Evolutionary conservation across 2,888 invertebrate genomes (phyloP), one percentile per base, ranked within the genome.

Genomic region (Anarsia innoxiella): DNA sequence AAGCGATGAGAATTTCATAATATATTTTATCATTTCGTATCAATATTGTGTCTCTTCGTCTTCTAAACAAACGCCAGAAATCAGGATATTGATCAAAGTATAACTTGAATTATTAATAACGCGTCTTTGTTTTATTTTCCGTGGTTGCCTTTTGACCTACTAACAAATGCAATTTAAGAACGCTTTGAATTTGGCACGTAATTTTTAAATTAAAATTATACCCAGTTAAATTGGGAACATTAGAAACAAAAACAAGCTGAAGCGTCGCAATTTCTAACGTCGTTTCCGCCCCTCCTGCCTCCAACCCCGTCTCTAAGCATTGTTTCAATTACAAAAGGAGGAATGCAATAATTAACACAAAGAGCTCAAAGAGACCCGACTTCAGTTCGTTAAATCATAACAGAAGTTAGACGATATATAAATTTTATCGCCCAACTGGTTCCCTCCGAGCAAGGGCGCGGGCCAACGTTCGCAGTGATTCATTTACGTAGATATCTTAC

Each of bases 341-440:
- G 60, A 65, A 65, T 62, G 60, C 59, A 57, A 63, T 66, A 70
- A 72, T 73, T 68, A 74, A 65, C 63, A 53, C 54, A 58, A 60
- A 64, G 59, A 64, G 51, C 51, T 55, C 53, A 70, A 73, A 63
- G 65, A 65, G 60, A 53, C 58, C 55, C 55, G 58, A 66, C 65
- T 66, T 58, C 68, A 71, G 72, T 76, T 76, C 74, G 74, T 77
- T 77, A 75, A 75, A 75, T 76, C 72, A 77, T 71, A 74, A 68
- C 73, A 70, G 63, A 72, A 78, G 72, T 79, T 73, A 68, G 67
- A 59, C 66, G 67, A 76, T 75, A 74, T 72, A 76, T 75, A 70
- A 74, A 78, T 74, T 77, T 76, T 70, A 73, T 73, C 60, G 66
- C 61, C 61, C 62, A 67, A 72, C 66, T 65, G 66, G 56, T 63